Percentiles rank a stretch among this genome's conserved stretches.
phyloP scores from a whole-genome alignment of 2,797 vertebrate genomes.

The Delichon dasypus region DNA sequence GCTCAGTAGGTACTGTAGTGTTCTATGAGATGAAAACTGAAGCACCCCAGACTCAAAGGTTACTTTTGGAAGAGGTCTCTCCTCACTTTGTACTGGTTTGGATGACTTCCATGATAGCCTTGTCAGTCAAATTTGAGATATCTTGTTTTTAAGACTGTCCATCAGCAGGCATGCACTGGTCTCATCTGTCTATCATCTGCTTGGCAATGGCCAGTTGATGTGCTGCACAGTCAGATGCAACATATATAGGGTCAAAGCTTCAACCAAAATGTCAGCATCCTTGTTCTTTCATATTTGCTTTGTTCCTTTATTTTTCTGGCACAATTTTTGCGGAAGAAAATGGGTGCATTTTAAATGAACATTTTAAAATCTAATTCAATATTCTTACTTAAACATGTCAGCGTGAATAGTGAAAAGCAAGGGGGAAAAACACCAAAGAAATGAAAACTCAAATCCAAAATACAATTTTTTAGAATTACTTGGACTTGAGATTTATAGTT shows the following conservation, averaged over 20 bases:
- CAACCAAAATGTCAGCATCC: background rate
- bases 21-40: background rate
- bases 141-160: background rate
- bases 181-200: background rate
- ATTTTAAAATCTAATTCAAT: background rate
- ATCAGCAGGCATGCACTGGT: accelerated
- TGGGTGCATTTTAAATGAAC: background rate
- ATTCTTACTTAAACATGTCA: background rate
- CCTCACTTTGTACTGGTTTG: background rate
- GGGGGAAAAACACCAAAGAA: background rate
- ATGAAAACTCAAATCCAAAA: background rate
- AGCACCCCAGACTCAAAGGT: background rate
- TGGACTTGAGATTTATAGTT: background rate
- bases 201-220: background rate
- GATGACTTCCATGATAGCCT: background rate
- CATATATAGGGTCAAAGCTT: background rate
- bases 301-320: background rate
- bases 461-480: background rate
- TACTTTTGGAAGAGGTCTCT: background rate
- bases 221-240: background rate
- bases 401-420: background rate
- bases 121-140: background rate
- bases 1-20: accelerated
- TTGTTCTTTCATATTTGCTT: background rate
- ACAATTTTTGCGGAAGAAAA: background rate